These are phyloP conservation scores for Melanerpes formicivorus DNA, from an alignment of 2,113 vertebrate genomes.

Conservation along the genomic window DNA sequence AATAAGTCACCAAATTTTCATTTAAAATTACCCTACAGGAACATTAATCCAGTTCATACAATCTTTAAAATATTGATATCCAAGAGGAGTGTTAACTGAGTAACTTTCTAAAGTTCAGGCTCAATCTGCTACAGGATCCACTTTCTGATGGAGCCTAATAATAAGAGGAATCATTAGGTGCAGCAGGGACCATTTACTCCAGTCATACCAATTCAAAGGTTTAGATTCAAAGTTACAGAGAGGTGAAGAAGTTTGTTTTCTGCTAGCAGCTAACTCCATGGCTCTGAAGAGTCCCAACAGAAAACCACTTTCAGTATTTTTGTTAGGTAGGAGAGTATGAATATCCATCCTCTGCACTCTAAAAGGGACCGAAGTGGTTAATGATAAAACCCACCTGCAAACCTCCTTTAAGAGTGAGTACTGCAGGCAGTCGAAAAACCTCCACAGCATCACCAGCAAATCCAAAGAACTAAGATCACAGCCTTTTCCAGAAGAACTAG, in stretches of 20 bases:
- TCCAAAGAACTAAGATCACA: not conserved
- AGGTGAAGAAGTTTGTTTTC: not conserved
- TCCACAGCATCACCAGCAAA: not conserved
- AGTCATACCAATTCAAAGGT: not conserved
- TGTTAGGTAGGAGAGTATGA: not conserved
- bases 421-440: fast-evolving
- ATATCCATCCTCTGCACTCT: not conserved
- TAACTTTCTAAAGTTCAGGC: not conserved
- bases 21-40: constrained; percentile 39
- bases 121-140: not conserved
- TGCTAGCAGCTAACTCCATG: not conserved
- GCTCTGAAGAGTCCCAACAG: not conserved
- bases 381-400: not conserved
- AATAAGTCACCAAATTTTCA: constrained; percentile 51
- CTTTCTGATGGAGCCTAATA: not conserved
- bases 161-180: not conserved
- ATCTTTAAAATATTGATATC: constrained; percentile 9
- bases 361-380: not conserved
- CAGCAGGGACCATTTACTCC: not conserved
- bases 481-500: not conserved
- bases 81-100: not conserved
- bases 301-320: not conserved
- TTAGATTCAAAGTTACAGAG: not conserved
- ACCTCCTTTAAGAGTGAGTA: not conserved
- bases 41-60: constrained; percentile 35